These are phyloP conservation scores for Listronotus bonariensis DNA, from an alignment of 1,140 invertebrate genomes.

Conservation along the genomic window DNA sequence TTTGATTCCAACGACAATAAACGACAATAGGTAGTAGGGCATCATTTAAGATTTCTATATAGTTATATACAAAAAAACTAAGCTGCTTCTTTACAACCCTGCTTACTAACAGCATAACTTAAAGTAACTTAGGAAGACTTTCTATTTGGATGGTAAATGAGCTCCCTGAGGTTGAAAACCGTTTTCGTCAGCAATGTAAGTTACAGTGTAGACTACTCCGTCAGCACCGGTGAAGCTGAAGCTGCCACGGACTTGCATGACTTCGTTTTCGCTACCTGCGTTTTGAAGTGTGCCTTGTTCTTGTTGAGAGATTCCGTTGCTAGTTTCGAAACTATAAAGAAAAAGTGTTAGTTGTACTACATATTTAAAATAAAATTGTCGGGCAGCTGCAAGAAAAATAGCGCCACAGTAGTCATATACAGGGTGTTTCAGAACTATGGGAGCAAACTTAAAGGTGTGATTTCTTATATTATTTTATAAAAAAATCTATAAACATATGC, in stretches of 20 bases:
- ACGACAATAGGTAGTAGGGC: too few relatives aligned
- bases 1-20: too few relatives aligned
- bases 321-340: slow-evolving; percentile 66
- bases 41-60: too few relatives aligned
- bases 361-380: too few relatives aligned
- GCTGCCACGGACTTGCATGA: slow-evolving; percentile 64
- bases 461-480: too few relatives aligned
- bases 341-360: background rate
- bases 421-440: too few relatives aligned
- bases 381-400: too few relatives aligned
- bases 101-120: background rate
- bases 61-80: background rate
- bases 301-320: slow-evolving; percentile 67
- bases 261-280: slow-evolving; percentile 61
- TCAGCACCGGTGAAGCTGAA: slow-evolving; percentile 71
- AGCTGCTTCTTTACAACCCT: background rate
- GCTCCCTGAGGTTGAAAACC: slow-evolving; percentile 71
- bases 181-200: slow-evolving; percentile 73
- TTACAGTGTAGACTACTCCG: slow-evolving; percentile 65
- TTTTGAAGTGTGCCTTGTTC: slow-evolving; percentile 66
- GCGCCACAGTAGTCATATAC: too few relatives aligned
- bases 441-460: too few relatives aligned
- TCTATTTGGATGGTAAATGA: slow-evolving; percentile 57
- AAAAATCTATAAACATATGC: too few relatives aligned
- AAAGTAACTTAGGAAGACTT: background rate